Conservation (phyloP, 2,113 vertebrate species). For the Sarotherodon lohbergeri region DNA sequence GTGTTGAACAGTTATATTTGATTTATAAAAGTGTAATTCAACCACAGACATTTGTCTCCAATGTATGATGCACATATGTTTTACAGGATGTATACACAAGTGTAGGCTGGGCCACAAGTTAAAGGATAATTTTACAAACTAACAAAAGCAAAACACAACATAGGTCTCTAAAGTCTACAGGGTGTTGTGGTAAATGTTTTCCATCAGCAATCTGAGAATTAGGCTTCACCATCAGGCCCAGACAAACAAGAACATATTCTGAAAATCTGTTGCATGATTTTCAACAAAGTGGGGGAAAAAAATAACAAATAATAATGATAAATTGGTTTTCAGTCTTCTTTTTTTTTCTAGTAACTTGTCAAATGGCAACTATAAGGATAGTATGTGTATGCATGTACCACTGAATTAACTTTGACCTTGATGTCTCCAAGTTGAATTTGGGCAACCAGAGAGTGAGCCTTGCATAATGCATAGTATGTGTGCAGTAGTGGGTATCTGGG, state of each 20-base stretch:
- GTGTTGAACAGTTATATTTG: background rate
- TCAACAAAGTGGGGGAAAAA: background rate
- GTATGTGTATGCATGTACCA: background rate
- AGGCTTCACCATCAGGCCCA: background rate
- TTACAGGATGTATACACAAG: background rate
- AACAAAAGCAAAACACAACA: background rate
- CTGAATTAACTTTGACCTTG: slow-evolving; percentile 34
- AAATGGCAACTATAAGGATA: background rate
- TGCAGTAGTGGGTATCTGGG: background rate
- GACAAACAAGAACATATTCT: background rate
- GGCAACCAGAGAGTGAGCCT: background rate
- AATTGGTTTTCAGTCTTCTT: background rate
- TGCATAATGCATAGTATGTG: slow-evolving; percentile 10
- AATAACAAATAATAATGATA: background rate
- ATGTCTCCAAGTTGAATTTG: background rate
- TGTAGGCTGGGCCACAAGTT: background rate
- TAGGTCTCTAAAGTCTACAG: background rate
- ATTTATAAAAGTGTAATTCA: background rate
- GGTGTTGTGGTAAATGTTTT: background rate
- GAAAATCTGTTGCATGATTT: background rate
- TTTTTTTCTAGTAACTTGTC: background rate
- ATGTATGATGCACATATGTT: background rate
- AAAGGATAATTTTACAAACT: background rate
- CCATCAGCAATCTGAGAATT: background rate
- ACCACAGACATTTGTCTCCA: background rate